Base-by-base conservation (phyloP, 2,113 vertebrate genomes). In the Phylloscopus whistleri region DNA sequence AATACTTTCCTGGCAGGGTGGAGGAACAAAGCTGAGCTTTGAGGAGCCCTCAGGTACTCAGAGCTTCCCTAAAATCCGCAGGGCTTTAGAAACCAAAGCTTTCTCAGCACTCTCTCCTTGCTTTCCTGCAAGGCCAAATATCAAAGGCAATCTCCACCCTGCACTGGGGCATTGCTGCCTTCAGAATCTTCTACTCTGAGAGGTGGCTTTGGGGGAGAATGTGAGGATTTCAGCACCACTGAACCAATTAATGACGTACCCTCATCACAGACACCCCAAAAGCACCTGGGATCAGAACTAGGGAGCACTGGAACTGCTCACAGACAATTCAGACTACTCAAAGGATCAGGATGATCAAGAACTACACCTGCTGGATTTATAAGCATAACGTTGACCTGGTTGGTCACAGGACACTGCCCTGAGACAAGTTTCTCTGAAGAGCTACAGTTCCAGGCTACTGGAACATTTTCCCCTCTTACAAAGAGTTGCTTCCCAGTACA, bases 271-370 rank as follows among this genome's bases (percentile, higher is more conserved):
- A 56, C 53, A 89, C n/a, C 59, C 68, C 24, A 63, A 86, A 93
- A 53, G 16, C 64, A 46, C 18, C 10, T 8, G 26, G 43, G 68
- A 46, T 49, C 53, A 55, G 18, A 83, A 55, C 30, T 27, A 60
- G 31, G 53, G 67, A 77, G 30, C 58, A 52, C 52, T 44, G 21
- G 53, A 48, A 73, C 43, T 56, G 23, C 27, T 72, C 58, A 55
- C 0, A 52, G 23, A 22, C 55, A 84, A 16, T 44, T 64, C 9
- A 48, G 35, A 72, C 35, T 52, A 41, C 30, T 52, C 7, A 0
- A 76, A 60, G n/a, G 53, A 73, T 35, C 58, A 41, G 8, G 8
- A 6, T 8, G 37, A 58, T 16, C 53, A 73, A 31, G 79, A 53
- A 53, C 7, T 37, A 52, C 37, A 60, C 13, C 37, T 37, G 14